phyloP scores from a whole-genome alignment of 2,113 vertebrate species.

The Callipepla californica region DNA sequence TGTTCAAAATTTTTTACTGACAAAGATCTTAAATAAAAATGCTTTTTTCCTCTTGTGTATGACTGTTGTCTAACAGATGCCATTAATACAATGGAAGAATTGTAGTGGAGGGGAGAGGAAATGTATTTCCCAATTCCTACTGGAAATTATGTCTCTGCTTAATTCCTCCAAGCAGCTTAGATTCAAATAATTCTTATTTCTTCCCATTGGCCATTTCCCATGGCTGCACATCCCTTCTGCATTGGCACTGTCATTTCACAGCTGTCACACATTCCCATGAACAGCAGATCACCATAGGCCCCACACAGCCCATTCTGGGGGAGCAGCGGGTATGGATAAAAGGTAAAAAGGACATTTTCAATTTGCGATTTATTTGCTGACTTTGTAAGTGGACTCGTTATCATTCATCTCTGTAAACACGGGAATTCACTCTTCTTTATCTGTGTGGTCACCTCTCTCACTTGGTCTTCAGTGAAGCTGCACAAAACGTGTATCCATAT shows the following conservation, averaged over 20 bases:
- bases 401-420: background rate
- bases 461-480: background rate
- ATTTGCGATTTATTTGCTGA: background rate
- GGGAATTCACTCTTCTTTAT: background rate
- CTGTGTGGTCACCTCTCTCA: background rate
- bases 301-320: background rate
- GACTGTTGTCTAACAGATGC: conserved; percentile 38
- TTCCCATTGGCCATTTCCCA: background rate
- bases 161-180: conserved; percentile 56
- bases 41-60: conserved; percentile 4
- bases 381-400: background rate
- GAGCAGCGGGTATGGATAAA: background rate
- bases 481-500: too few species aligned
- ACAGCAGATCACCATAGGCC: background rate
- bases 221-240: background rate
- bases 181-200: background rate
- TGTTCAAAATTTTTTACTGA: conserved; percentile 30
- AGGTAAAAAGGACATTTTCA: background rate
- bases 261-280: background rate
- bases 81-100: conserved; percentile 54
- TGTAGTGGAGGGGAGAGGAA: conserved; percentile 55
- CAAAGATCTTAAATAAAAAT: conserved; percentile 36
- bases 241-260: background rate
- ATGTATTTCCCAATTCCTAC: conserved; percentile 60
- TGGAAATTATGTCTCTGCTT: conserved; percentile 58